These are phyloP conservation scores for Pelmatolapia mariae DNA, from an alignment of 2,113 vertebrate species.

Conservation along the genomic window DNA sequence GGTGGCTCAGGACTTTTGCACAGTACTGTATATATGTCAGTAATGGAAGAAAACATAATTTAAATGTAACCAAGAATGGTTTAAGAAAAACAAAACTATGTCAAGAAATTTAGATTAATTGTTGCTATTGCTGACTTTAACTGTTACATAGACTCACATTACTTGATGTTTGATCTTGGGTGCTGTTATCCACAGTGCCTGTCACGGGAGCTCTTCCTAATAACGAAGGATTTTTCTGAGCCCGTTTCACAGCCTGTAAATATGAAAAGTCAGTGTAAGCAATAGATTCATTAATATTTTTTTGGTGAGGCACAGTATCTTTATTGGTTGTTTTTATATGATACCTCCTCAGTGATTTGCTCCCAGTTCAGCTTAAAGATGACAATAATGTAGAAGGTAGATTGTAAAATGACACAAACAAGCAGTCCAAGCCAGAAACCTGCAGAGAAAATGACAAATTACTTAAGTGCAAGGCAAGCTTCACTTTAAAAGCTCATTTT, in stretches of 20 bases:
- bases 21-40: not conserved
- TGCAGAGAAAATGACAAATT: slow-evolving; percentile 30
- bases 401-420: slow-evolving; percentile 70
- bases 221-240: slow-evolving; percentile 15
- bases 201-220: not conserved
- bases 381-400: slow-evolving; percentile 71
- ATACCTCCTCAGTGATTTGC: slow-evolving; percentile 81
- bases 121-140: not conserved
- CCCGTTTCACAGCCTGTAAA: slow-evolving; percentile 52
- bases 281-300: not conserved
- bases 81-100: not conserved
- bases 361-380: slow-evolving; percentile 82
- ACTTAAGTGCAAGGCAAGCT: not conserved
- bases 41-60: not conserved
- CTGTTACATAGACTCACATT: not conserved
- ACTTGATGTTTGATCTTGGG: not conserved
- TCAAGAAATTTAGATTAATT: not conserved
- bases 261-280: not conserved
- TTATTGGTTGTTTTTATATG: not conserved
- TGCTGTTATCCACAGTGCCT: not conserved
- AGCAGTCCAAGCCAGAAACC: slow-evolving; percentile 87
- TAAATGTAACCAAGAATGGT: not conserved
- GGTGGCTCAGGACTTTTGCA: not conserved
- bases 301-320: not conserved
- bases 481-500: not conserved